Base-by-base conservation (phyloP, 2,888 invertebrate genomes). In the Calliphora vomitoria region DNA sequence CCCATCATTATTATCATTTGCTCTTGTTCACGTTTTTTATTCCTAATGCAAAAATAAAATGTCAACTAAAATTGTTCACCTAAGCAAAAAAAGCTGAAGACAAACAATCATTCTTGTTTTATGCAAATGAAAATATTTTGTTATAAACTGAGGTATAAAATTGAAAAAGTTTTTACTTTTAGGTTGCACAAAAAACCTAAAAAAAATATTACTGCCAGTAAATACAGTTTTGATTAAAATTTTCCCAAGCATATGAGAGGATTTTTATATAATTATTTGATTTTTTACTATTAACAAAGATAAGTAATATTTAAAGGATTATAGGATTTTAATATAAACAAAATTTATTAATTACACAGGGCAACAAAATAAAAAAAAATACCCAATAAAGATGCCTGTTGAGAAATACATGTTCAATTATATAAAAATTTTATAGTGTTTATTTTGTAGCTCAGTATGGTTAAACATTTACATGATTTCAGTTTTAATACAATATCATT, bases 1-100 rank as follows among this genome's bases (percentile, higher is more conserved):
- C 47, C 55, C n/a, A 78, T 38, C 18, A 44, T 47, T 50, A 76
- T 53, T 50, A 76, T 53, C 38, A 82, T 72, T 50, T 62, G 4
- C 50, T 80, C 13, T 64, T 53, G 50, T 72, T 53, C 3, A 18
- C 31, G 13, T 71, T 5, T 6, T 20, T 10, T 18, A 20, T 20
- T 76, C 10, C 11, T 20, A 35, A 4, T n/a, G 20, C 5, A 38
- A 13, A 64, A 81, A 25, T 18, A 76, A 53, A 60, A 71, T 50
- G 50, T 53, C 35, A 82, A 74, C 55, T 25, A 47, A 82, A 66
- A 47, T 35, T 68, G 44, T 55, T 41, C 10, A 74, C 10, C 44
- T 66, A 44, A 58, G 53, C 18, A 62, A 60, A 69, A 47, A 60
- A 25, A 13, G 11, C n/a, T n/a, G 8, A 44, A 68, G 5, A 55